Conservation (phyloP, 1,140 invertebrate genomes). For the Hyles euphorbiae region DNA sequence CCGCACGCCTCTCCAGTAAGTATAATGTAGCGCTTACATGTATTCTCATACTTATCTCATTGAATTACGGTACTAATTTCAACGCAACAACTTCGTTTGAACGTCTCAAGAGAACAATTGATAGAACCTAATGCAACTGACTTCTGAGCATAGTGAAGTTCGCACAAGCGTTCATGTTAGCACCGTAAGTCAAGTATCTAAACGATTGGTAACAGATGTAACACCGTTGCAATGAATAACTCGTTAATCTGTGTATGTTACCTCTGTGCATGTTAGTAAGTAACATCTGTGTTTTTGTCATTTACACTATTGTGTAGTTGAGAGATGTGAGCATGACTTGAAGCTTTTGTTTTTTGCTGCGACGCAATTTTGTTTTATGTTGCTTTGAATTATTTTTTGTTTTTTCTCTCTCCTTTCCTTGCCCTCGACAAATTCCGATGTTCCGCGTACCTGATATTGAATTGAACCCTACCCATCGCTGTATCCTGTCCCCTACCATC, state of each 20-base stretch:
- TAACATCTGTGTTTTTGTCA: conserved; percentile 54
- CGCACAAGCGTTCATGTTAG: too few species aligned
- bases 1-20: conserved; percentile 64
- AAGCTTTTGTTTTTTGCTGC: conserved; percentile 56
- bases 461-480: conserved; percentile 2
- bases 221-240: too few species aligned
- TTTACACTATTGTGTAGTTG: conserved; percentile 29
- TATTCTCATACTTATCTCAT: background rate
- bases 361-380: conserved; percentile 62
- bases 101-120: too few species aligned
- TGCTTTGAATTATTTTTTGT: conserved; percentile 65
- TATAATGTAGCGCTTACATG: conserved; percentile 22
- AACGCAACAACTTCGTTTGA: too few species aligned
- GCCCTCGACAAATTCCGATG: conserved; percentile 4
- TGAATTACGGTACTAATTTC: too few species aligned
- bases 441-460: background rate
- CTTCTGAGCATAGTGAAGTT: too few species aligned
- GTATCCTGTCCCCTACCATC: conserved; percentile 21
- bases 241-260: conserved; percentile 10
- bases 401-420: conserved; percentile 32
- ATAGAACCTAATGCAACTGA: too few species aligned
- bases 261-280: conserved; percentile 31
- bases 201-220: too few species aligned
- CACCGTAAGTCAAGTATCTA: too few species aligned
- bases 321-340: conserved; percentile 36